Evolutionary conservation across 2,888 invertebrate species (phyloP).

Genomic region (Platynereis dumerilii): DNA sequence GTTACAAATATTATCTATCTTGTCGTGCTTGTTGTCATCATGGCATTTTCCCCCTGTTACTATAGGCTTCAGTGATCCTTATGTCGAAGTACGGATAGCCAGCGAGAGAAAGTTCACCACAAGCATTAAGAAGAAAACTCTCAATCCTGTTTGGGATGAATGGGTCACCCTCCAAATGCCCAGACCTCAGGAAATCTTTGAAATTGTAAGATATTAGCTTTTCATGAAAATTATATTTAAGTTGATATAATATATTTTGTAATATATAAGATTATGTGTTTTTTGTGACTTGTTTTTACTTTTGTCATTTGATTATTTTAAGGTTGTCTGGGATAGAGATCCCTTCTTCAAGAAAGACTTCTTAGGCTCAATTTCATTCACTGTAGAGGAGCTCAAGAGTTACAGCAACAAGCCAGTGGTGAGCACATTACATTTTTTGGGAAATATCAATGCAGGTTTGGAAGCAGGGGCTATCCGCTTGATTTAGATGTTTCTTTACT

Average conservation of each 20-base stretch:
- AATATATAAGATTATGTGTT: too few relatives aligned
- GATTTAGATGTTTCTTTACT: too few relatives aligned
- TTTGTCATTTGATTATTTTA: too few relatives aligned
- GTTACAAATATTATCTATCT: too few relatives aligned
- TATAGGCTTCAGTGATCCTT: slow-evolving; percentile 68
- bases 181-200: slow-evolving; percentile 63
- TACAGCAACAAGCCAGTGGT: slow-evolving; percentile 62
- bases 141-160: slow-evolving; percentile 68
- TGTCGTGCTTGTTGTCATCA: too few relatives aligned
- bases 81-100: slow-evolving; percentile 66
- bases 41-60: not conserved
- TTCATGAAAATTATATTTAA: too few relatives aligned
- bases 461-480: too few relatives aligned
- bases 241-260: too few relatives aligned
- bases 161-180: slow-evolving; percentile 66
- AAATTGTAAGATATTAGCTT: slow-evolving; percentile 68
- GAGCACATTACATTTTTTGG: too few relatives aligned
- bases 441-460: too few relatives aligned
- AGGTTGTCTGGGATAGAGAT: slow-evolving; percentile 68
- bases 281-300: too few relatives aligned
- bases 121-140: slow-evolving; percentile 67
- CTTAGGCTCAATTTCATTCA: slow-evolving; percentile 66
- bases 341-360: slow-evolving; percentile 68
- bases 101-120: slow-evolving; percentile 67
- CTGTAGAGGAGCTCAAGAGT: slow-evolving; percentile 65